Conservation (phyloP, 2,113 vertebrate species). For the Dicerorhinus sumatrensis region DNA sequence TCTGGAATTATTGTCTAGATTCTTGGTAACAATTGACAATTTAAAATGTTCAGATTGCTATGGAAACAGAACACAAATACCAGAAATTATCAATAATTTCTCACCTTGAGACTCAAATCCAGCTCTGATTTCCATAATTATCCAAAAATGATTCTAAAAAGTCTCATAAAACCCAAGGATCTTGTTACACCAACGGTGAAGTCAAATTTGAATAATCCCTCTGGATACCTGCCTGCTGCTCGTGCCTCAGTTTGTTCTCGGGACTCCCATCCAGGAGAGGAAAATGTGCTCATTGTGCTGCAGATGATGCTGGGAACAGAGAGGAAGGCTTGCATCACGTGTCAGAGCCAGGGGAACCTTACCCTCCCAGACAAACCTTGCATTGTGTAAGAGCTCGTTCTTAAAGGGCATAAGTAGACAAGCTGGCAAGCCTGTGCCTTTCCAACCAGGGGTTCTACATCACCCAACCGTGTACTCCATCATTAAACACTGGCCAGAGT, state of each 20-base stretch:
- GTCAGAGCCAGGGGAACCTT: background rate
- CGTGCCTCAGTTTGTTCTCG: background rate
- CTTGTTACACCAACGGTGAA: conserved; percentile 62
- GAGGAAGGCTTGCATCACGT: background rate
- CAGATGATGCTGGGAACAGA: background rate
- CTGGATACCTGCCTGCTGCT: background rate
- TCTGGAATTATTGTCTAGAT: conserved; percentile 71
- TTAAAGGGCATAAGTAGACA: background rate
- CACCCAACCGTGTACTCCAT: background rate
- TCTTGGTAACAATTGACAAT: conserved; percentile 78
- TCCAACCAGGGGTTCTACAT: background rate
- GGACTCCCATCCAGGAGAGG: background rate
- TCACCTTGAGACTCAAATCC: conserved; percentile 77
- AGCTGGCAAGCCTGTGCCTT: background rate
- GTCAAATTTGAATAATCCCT: conserved; percentile 3
- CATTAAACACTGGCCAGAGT: background rate
- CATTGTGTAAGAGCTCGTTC: background rate
- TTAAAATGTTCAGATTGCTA: conserved; percentile 79
- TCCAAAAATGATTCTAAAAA: conserved; percentile 72
- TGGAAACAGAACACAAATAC: conserved; percentile 81
- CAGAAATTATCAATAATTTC: conserved; percentile 81
- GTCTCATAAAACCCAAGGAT: conserved; percentile 58
- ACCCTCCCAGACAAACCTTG: background rate
- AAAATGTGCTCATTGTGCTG: background rate
- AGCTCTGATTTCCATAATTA: conserved; percentile 84